These are phyloP conservation scores for Saccopteryx leptura DNA, from an alignment of 2,113 vertebrate genomes.

Conservation along the genomic window DNA sequence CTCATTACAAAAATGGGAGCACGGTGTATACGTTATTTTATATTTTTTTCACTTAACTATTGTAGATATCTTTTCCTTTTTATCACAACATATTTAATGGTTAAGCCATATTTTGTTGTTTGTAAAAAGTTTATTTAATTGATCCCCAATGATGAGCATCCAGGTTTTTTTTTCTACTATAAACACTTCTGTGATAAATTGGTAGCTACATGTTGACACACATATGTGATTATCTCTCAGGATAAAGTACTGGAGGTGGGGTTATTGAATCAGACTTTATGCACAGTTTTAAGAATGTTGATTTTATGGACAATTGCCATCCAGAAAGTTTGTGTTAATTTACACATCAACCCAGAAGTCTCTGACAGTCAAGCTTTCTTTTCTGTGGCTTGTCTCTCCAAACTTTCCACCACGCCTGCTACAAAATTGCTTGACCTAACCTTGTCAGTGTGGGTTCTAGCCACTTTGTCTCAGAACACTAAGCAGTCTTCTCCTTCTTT, in stretches of 20 bases:
- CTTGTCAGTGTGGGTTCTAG: neutral
- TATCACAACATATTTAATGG: slow-evolving; percentile 9
- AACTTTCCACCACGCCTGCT: neutral
- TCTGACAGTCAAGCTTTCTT: neutral
- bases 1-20: slow-evolving; percentile 29
- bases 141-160: neutral
- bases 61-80: slow-evolving; percentile 33
- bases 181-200: slow-evolving; percentile 32
- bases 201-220: slow-evolving; percentile 29
- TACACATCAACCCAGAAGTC: neutral
- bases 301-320: slow-evolving; percentile 38
- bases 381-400: slow-evolving; percentile 49
- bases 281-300: slow-evolving; percentile 15
- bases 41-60: slow-evolving; percentile 17
- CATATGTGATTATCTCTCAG: neutral
- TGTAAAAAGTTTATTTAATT: slow-evolving; percentile 38
- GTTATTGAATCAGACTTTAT: neutral
- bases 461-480: neutral
- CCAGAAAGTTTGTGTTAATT: slow-evolving; percentile 6
- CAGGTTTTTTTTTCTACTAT: slow-evolving; percentile 29
- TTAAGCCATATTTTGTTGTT: neutral
- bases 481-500: neutral
- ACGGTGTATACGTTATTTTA: neutral
- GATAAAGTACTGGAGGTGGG: neutral
- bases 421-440: neutral